Conservation (phyloP, 2,888 invertebrate genomes). For the Ferdinandea cuprea region DNA sequence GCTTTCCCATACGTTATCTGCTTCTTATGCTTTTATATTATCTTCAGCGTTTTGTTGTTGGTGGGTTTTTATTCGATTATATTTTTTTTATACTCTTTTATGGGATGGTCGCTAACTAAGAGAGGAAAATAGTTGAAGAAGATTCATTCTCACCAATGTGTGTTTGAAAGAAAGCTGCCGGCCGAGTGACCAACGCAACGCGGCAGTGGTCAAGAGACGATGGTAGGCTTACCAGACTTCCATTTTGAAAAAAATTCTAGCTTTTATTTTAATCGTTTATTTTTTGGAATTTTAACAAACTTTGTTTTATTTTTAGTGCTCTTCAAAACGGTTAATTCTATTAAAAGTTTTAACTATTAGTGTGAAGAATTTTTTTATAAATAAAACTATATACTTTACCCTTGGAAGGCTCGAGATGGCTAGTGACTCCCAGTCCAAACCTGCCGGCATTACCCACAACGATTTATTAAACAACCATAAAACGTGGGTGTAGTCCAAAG, state of each 20-base stretch:
- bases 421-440: too few species aligned
- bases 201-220: background rate
- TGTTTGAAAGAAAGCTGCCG: background rate
- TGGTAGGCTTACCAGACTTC: background rate
- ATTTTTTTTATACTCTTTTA: background rate
- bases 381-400: too few species aligned
- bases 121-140: slow-evolving; percentile 23
- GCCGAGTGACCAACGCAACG: background rate
- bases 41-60: slow-evolving; percentile 15
- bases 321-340: too few species aligned
- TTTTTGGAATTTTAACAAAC: background rate
- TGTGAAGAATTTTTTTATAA: too few species aligned
- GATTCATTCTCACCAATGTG: background rate
- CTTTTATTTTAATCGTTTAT: background rate
- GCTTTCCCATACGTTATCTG: slow-evolving; percentile 20
- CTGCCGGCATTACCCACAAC: too few species aligned
- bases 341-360: too few species aligned
- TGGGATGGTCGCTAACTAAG: slow-evolving; percentile 16
- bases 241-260: too few species aligned
- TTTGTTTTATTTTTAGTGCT: too few species aligned
- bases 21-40: slow-evolving; percentile 48
- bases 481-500: too few species aligned
- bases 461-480: too few species aligned
- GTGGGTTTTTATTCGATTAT: background rate
- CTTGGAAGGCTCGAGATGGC: too few species aligned